Evolutionary conservation across 2,888 invertebrate genomes (phyloP).

Genomic region (Spilarctia lutea): DNA sequence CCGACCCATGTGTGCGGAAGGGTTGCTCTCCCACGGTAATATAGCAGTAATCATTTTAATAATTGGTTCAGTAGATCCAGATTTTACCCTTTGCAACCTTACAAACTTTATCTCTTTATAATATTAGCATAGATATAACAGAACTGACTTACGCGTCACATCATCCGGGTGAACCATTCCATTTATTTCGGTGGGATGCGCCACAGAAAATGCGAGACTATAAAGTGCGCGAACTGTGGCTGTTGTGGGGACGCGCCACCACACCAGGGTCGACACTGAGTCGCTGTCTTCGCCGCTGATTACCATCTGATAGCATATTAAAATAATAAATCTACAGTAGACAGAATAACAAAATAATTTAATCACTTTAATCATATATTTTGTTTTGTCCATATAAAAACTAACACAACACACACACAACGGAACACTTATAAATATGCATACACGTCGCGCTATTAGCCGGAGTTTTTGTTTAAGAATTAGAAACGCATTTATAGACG

Average conservation of each 20-base stretch:
- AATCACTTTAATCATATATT: not conserved
- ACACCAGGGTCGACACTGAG: slow-evolving; percentile 74
- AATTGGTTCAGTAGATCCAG: too few relatives aligned
- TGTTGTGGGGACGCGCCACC: slow-evolving; percentile 80
- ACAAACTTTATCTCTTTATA: too few relatives aligned
- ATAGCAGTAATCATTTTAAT: too few relatives aligned
- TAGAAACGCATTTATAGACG: not conserved
- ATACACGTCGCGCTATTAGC: not conserved
- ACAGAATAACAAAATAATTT: not conserved
- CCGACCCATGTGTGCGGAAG: too few relatives aligned
- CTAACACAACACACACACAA: not conserved
- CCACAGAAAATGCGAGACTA: slow-evolving; percentile 74
- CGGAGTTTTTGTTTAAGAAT: not conserved
- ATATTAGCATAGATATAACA: not conserved
- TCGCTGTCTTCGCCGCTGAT: slow-evolving; percentile 75
- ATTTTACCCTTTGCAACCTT: too few relatives aligned
- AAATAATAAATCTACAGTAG: not conserved
- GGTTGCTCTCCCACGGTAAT: too few relatives aligned
- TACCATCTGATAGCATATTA: slow-evolving; percentile 64
- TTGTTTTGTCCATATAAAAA: not conserved
- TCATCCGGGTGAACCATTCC: slow-evolving; percentile 89
- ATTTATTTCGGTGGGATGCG: slow-evolving; percentile 68
- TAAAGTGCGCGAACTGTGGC: slow-evolving; percentile 81
- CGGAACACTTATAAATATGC: not conserved
- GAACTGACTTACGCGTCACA: slow-evolving; percentile 80